phyloP scores from a whole-genome alignment of 2,888 invertebrate genomes.

The Beris morrisii region DNA sequence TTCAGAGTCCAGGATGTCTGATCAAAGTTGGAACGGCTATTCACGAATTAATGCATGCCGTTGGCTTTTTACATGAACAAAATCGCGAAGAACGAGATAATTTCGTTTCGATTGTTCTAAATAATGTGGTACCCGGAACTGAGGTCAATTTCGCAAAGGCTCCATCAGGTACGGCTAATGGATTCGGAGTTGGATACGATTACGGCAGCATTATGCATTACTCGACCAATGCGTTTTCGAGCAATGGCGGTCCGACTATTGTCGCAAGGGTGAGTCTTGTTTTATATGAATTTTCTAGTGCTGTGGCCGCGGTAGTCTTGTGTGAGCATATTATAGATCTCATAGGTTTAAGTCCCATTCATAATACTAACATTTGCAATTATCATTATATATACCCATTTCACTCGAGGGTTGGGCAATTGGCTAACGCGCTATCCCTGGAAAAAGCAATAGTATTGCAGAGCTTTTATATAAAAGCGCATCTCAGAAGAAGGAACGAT shows the following conservation, averaged over 20 bases:
- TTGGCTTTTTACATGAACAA: constrained; percentile 77
- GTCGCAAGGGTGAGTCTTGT: constrained; percentile 50
- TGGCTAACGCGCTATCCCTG: too few species aligned
- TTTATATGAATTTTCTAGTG: constrained; percentile 6
- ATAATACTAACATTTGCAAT: too few species aligned
- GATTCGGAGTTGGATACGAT: constrained; percentile 68
- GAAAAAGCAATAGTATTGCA: too few species aligned
- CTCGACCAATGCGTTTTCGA: constrained; percentile 69
- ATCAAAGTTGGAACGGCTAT: constrained; percentile 70
- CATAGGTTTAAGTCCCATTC: too few species aligned
- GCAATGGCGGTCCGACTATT: constrained; percentile 67
- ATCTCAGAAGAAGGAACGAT: too few species aligned
- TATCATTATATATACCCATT: too few species aligned
- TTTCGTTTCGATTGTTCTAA: constrained; percentile 54
- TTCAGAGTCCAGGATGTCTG: constrained; percentile 57
- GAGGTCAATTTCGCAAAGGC: constrained; percentile 70
- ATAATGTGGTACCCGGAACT: constrained; percentile 57
- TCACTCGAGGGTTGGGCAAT: too few species aligned
- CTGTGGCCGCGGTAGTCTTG: too few species aligned
- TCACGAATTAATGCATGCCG: constrained; percentile 73
- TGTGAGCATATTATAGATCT: too few species aligned
- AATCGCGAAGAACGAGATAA: constrained; percentile 71
- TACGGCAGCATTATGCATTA: constrained; percentile 78
- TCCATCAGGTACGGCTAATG: constrained; percentile 58
- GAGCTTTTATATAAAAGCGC: too few species aligned